Conservation (phyloP, 1,140 invertebrate genomes). For the Musca domestica region DNA sequence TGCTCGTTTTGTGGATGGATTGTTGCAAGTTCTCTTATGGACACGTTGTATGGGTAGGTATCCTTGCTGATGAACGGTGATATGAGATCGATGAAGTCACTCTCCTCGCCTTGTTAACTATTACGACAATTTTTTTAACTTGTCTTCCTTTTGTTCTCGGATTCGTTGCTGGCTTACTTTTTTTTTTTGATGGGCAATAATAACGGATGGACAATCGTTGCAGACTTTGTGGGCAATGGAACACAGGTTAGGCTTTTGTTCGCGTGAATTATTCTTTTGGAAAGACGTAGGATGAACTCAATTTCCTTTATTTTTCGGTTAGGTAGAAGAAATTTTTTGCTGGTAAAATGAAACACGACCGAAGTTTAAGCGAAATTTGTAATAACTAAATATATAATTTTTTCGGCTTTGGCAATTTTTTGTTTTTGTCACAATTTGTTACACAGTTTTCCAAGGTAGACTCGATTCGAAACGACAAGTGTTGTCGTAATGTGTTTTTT, state of each 20-base stretch:
- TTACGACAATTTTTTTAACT: constrained; percentile 13
- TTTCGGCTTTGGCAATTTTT: constrained; percentile 7
- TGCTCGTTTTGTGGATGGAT: neutral
- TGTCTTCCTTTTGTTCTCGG: constrained; percentile 4
- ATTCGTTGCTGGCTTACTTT: constrained; percentile 5
- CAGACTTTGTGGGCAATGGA: too few relatives aligned
- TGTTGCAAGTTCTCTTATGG: neutral
- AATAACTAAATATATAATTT: constrained; percentile 6
- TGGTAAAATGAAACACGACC: constrained; percentile 23
- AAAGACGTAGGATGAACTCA: neutral
- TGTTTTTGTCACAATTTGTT: constrained; percentile 23
- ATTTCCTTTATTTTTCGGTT: constrained; percentile 27
- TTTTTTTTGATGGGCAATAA: too few relatives aligned
- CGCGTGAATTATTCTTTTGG: neutral
- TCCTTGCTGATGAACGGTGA: too few relatives aligned
- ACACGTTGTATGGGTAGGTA: too few relatives aligned
- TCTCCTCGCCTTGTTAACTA: neutral
- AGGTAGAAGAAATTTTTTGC: constrained; percentile 20
- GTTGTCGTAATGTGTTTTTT: neutral
- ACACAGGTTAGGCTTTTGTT: constrained; percentile 9
- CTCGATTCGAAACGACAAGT: constrained; percentile 20
- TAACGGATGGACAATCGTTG: too few relatives aligned
- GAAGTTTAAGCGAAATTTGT: constrained; percentile 27
- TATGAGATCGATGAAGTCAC: too few relatives aligned
- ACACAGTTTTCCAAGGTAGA: constrained; percentile 25